Evolutionary conservation across 2,797 vertebrate genomes (phyloP).

Genomic region (Mormyrops attenuatus): DNA sequence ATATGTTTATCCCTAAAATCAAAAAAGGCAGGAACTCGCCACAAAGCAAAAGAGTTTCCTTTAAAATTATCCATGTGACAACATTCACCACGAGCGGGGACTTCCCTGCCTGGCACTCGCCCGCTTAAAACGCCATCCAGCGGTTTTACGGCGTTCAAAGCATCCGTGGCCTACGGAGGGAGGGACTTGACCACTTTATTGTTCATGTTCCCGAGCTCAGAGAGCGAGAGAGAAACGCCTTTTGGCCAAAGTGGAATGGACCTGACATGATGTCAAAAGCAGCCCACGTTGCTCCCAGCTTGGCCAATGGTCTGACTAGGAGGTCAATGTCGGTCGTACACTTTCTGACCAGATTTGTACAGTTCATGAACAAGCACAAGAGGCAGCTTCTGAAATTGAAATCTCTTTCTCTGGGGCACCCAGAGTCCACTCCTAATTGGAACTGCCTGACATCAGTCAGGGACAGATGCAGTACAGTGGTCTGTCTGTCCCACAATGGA

Average conservation of each 20-base stretch:
- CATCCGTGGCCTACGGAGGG: background rate
- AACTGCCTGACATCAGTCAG: background rate
- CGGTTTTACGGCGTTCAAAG: background rate
- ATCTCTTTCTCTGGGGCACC: background rate
- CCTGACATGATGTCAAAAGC: background rate
- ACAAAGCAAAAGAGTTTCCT: background rate
- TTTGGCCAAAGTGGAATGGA: background rate
- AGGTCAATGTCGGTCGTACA: background rate
- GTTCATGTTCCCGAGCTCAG: background rate
- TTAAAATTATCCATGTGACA: conserved; percentile 11
- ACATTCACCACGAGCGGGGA: background rate
- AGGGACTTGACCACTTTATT: background rate
- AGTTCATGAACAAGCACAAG: background rate
- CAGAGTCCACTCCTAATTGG: background rate
- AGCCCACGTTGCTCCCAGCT: background rate
- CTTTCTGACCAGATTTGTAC: background rate
- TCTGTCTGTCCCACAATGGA: conserved; percentile 29
- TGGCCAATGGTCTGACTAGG: background rate
- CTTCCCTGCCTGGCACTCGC: background rate
- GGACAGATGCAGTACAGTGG: background rate
- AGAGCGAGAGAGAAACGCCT: background rate
- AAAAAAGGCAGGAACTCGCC: background rate
- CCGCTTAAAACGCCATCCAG: background rate
- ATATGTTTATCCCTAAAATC: background rate
- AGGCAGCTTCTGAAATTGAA: background rate